Evolutionary conservation across 2,113 vertebrate species (phyloP).

Genomic region (Xyrauchen texanus): DNA sequence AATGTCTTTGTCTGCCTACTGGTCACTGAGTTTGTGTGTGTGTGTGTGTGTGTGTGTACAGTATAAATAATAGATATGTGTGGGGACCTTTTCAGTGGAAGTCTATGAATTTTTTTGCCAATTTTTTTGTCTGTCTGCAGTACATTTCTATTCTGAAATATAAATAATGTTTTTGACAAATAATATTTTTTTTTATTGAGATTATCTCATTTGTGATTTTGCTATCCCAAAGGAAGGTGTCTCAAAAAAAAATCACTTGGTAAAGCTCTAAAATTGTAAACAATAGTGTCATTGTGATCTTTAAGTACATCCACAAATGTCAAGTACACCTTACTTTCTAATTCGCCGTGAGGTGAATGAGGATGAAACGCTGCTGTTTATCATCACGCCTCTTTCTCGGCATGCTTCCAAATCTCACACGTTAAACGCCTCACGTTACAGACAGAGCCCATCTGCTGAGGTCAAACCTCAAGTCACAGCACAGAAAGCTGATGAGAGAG

Average conservation of each 20-base stretch:
- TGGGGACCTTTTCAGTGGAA: too few relatives aligned
- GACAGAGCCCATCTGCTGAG: constrained; percentile 38
- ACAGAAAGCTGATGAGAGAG: constrained; percentile 34
- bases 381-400: background rate
- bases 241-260: background rate
- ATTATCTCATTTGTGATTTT: too few relatives aligned
- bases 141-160: too few relatives aligned
- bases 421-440: background rate
- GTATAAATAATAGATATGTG: too few relatives aligned
- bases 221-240: too few relatives aligned
- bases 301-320: background rate
- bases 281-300: background rate
- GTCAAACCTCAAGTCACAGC: constrained; percentile 27
- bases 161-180: too few relatives aligned
- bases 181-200: too few relatives aligned
- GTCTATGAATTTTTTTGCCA: too few relatives aligned
- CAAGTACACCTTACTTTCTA: background rate
- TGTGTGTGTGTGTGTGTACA: too few relatives aligned
- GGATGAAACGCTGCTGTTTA: constrained; percentile 15
- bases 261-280: background rate
- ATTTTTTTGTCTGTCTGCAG: too few relatives aligned
- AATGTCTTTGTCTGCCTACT: too few relatives aligned
- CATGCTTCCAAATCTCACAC: constrained; percentile 29
- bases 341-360: constrained; percentile 3
- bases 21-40: too few relatives aligned